A percentile compares a stretch with the other conserved stretches of the same genome.
phyloP scores from a whole-genome alignment of 1,140 invertebrate species.

The Cyphomyrmex costatus region DNA sequence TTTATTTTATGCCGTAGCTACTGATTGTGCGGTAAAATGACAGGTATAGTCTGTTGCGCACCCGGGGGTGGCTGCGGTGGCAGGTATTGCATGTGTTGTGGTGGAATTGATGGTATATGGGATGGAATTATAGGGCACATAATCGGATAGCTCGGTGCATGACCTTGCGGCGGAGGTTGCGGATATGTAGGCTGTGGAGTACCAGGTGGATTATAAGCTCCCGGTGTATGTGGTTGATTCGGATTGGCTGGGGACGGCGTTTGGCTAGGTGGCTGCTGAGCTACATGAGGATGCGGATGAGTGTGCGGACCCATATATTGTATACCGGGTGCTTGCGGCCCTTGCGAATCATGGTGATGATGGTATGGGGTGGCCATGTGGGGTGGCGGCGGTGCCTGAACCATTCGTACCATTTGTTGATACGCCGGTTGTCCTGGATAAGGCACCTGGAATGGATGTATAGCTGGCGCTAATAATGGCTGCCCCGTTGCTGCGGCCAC shows the following conservation, averaged over 20 bases:
- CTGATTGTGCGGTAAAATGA: slow-evolving; percentile 86
- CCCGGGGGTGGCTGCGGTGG: slow-evolving; percentile 87
- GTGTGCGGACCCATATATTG: slow-evolving; percentile 89
- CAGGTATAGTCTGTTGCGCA: slow-evolving; percentile 86
- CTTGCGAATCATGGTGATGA: slow-evolving; percentile 88
- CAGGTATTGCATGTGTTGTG: slow-evolving; percentile 86
- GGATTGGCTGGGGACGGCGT: slow-evolving; percentile 89
- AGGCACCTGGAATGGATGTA: slow-evolving; percentile 89
- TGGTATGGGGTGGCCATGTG: slow-evolving; percentile 89
- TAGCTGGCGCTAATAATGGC: slow-evolving; percentile 92
- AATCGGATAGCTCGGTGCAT: slow-evolving; percentile 87
- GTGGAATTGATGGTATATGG: slow-evolving; percentile 86
- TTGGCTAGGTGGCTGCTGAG: slow-evolving; percentile 88
- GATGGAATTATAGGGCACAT: slow-evolving; percentile 88
- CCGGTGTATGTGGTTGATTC: slow-evolving; percentile 88
- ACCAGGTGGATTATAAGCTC: slow-evolving; percentile 88
- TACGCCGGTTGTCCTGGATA: slow-evolving; percentile 87
- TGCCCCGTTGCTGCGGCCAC: slow-evolving; percentile 93
- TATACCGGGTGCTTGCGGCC: slow-evolving; percentile 86
- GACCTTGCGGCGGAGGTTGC: slow-evolving; percentile 86
- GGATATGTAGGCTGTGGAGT: slow-evolving; percentile 87
- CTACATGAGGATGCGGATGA: slow-evolving; percentile 85
- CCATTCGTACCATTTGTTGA: slow-evolving; percentile 86
- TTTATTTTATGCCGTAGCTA: slow-evolving; percentile 80
- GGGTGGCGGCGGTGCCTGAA: slow-evolving; percentile 84